phyloP scores from a whole-genome alignment of 1,140 invertebrate species.

The Zophobas morio region DNA sequence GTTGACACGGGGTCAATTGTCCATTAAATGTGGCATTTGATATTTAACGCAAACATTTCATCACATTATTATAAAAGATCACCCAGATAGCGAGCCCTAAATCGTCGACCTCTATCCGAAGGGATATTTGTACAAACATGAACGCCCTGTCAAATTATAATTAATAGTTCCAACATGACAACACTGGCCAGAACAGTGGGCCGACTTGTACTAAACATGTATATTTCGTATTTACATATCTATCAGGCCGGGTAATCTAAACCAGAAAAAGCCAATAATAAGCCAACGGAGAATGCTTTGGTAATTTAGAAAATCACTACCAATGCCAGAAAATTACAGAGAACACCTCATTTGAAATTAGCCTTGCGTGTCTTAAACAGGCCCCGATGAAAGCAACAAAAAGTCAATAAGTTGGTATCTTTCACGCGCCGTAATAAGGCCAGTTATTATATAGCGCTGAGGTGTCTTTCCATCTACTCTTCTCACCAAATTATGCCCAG shows the following conservation, averaged over 20 bases:
- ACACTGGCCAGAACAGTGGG: not conserved
- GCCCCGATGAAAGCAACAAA: conserved; percentile 45
- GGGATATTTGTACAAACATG: conserved; percentile 18
- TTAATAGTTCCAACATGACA: conserved; percentile 29
- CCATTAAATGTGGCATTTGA: conserved; percentile 29
- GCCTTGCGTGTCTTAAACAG: conserved; percentile 44
- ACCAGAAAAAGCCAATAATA: conserved; percentile 43
- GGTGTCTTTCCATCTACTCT: conserved; percentile 9
- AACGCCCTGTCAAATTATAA: conserved; percentile 19
- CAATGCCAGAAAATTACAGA: conserved; percentile 46
- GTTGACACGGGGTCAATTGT: conserved; percentile 8
- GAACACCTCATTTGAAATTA: conserved; percentile 45
- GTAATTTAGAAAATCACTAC: conserved; percentile 47
- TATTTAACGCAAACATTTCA: conserved; percentile 34
- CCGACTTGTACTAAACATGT: conserved; percentile 28
- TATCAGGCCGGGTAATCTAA: conserved; percentile 28
- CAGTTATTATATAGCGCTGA: conserved; percentile 6
- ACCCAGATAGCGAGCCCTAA: conserved; percentile 10
- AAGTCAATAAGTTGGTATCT: conserved; percentile 42
- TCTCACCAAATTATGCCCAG: conserved; percentile 12
- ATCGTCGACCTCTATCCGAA: conserved; percentile 8
- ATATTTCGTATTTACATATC: conserved; percentile 37
- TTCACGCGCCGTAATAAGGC: conserved; percentile 17
- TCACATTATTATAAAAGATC: conserved; percentile 22
- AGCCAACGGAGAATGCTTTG: conserved; percentile 32